Percentiles rank a stretch among this genome's conserved stretches.
Evolutionary conservation across 2,888 invertebrate species (phyloP).

Genomic region (Philhelius pedissequus): DNA sequence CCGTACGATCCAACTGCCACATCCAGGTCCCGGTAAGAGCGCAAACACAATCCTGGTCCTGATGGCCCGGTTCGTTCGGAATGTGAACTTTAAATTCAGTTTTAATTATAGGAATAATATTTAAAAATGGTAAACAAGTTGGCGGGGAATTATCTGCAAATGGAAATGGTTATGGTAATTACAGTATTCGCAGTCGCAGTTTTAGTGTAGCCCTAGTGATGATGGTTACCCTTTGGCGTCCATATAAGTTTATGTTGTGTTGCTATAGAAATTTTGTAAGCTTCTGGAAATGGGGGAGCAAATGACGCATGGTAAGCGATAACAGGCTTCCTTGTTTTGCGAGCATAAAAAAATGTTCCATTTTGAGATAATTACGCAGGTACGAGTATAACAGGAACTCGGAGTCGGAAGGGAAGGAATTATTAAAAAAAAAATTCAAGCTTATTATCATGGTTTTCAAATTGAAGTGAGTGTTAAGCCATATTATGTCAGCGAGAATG

Average conservation of each 20-base stretch:
- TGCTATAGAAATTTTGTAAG: neutral
- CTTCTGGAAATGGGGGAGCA: neutral
- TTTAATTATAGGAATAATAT: conserved; percentile 61
- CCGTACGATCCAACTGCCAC: neutral
- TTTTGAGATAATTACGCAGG: neutral
- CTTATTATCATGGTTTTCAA: neutral
- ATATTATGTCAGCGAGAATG: neutral
- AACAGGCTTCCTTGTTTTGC: conserved; percentile 31
- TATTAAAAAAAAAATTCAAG: neutral
- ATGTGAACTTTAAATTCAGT: conserved; percentile 64
- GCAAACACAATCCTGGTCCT: neutral
- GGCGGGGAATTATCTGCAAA: conserved; percentile 60
- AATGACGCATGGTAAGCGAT: conserved; percentile 48
- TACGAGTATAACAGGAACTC: neutral
- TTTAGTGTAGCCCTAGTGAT: neutral
- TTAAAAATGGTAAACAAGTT: conserved; percentile 59
- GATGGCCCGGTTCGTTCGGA: neutral
- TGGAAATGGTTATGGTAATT: conserved; percentile 46
- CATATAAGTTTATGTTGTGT: conserved; percentile 7
- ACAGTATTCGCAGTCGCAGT: conserved; percentile 3
- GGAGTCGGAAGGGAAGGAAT: neutral
- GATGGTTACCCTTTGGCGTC: conserved; percentile 37
- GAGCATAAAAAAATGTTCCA: neutral
- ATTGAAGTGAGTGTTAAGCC: neutral
- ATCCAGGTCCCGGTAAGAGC: no score